phyloP scores from a whole-genome alignment of 2,113 vertebrate genomes.

The Stercorarius parasiticus region DNA sequence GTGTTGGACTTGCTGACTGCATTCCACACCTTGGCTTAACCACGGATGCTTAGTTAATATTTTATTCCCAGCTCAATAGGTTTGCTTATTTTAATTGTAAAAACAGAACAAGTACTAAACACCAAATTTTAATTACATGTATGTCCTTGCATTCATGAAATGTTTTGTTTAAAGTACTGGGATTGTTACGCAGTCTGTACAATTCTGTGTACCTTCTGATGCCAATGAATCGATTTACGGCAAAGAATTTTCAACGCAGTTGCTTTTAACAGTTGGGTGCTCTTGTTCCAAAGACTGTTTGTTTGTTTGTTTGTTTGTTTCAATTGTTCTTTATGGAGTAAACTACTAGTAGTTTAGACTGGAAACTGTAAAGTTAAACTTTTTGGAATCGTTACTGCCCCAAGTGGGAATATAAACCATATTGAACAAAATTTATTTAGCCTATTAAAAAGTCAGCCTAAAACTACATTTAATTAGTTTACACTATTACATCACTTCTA shows the following conservation, averaged over 20 bases:
- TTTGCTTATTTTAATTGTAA: background rate
- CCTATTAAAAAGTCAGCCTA: constrained; percentile 77
- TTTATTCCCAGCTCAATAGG: background rate
- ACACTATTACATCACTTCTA: constrained; percentile 76
- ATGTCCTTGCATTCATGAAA: background rate
- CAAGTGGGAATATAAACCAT: constrained; percentile 79
- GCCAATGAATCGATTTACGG: background rate
- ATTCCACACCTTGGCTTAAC: background rate
- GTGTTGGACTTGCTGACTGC: background rate
- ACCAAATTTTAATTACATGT: background rate
- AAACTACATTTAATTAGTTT: constrained; percentile 80
- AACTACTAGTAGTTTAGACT: constrained; percentile 66
- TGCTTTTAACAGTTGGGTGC: background rate
- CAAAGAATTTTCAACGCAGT: background rate
- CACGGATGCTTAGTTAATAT: background rate
- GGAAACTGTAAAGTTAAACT: constrained; percentile 74
- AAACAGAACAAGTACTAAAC: background rate
- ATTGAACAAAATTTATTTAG: constrained; percentile 81
- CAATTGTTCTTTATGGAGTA: constrained; percentile 48
- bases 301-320: constrained; percentile 3
- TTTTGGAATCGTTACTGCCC: constrained; percentile 76
- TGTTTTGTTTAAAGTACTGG: background rate
- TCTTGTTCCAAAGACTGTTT: background rate
- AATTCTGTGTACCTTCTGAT: background rate
- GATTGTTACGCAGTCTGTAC: background rate